Evolutionary conservation across 2,797 vertebrate genomes (phyloP).

Genomic region (Pelobates cultripes): DNA sequence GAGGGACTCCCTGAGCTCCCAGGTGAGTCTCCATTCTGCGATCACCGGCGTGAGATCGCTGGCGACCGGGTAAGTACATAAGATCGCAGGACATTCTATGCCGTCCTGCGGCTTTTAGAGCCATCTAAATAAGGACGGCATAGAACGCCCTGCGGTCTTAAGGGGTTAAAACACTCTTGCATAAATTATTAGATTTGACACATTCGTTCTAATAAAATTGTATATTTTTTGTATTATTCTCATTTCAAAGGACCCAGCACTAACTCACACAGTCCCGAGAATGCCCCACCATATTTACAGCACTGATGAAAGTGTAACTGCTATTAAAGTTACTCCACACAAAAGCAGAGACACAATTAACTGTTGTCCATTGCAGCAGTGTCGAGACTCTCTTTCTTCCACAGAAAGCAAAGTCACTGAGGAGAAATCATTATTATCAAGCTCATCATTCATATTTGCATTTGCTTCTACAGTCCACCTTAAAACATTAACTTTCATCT

Average conservation of each 20-base stretch:
- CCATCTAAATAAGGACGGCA: no score
- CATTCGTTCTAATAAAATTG: neutral
- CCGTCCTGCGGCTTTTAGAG: no score
- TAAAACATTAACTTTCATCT: conserved; percentile 73
- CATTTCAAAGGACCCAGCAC: neutral
- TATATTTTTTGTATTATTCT: neutral
- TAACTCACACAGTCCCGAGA: neutral
- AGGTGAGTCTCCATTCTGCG: no score
- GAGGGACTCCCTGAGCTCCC: no score
- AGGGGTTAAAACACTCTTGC: neutral
- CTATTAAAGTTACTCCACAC: conserved; percentile 56
- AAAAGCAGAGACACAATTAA: conserved; percentile 60
- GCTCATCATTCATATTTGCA: conserved; percentile 66
- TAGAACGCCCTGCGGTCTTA: no score
- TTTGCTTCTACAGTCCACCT: conserved; percentile 72
- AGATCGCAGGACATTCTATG: no score
- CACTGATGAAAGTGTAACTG: conserved; percentile 64
- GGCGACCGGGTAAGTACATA: no score
- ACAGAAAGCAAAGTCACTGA: conserved; percentile 67
- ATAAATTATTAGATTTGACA: neutral
- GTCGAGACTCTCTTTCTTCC: conserved; percentile 59
- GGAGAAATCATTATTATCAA: conserved; percentile 67
- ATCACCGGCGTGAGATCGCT: no score
- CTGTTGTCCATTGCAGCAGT: conserved; percentile 57
- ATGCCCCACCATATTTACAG: conserved; percentile 63